These are phyloP conservation scores for Crypturellus undulatus DNA, from an alignment of 2,113 vertebrate genomes.

Conservation along the genomic window DNA sequence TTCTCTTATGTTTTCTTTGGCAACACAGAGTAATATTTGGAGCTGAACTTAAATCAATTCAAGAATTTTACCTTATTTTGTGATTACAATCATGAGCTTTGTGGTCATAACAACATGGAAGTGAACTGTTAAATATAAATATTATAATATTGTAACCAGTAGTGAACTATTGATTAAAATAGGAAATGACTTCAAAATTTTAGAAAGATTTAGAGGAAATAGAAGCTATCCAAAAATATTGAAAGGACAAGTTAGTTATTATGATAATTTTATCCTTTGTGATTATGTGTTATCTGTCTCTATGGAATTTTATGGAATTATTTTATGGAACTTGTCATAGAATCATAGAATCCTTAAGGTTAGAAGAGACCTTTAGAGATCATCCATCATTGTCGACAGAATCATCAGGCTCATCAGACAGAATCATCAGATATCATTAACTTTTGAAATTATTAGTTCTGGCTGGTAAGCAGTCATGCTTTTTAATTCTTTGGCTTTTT, in stretches of 20 bases:
- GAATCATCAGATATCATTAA: background rate
- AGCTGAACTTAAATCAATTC: background rate
- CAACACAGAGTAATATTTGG: background rate
- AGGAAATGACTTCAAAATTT: background rate
- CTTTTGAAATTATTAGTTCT: background rate
- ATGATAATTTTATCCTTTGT: background rate
- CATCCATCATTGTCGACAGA: background rate
- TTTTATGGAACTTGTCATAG: too few species aligned
- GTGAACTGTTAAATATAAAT: background rate
- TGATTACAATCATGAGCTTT: background rate
- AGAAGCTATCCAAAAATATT: background rate
- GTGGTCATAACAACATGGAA: background rate
- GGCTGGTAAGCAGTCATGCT: background rate
- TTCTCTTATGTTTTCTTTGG: background rate
- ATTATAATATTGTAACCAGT: background rate
- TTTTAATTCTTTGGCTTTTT: too few species aligned
- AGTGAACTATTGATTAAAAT: background rate
- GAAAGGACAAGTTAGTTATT: background rate
- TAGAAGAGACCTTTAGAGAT: too few species aligned
- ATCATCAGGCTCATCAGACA: background rate
- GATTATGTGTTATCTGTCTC: background rate
- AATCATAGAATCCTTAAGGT: too few species aligned
- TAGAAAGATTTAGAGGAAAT: background rate
- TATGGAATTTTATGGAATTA: background rate
- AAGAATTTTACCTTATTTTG: background rate